Evolutionary conservation across 2,888 invertebrate species (phyloP), one percentile per base, ranked within the genome.

Genomic region (Erpobdella octoculata): DNA sequence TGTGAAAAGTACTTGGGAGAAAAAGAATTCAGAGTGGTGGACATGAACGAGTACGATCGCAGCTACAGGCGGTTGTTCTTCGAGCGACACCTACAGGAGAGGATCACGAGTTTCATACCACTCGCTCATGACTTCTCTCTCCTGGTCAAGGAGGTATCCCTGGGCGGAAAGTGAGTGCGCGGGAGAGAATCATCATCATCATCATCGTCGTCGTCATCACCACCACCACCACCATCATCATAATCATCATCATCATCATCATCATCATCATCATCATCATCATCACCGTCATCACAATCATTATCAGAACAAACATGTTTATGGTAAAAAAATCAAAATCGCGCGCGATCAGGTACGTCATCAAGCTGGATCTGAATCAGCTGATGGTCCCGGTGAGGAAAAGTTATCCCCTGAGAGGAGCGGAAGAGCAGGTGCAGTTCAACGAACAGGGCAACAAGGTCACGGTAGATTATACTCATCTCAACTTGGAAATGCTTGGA

Each of bases 41-140:
- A 68, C 8, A 33, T 68, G 68, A 18, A 25, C n/a, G 53, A 48
- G 3, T 53, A 31, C 31, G 68, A 25, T 12, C 35, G 36, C 33
- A 68, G 58, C 36, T 35, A 68, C 53, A 68, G 33, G 31, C 25
- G 68, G 35, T 9, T 68, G 31, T 68, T 68, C 21, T 68, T 68
- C 53, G 68, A 68, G 35, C 18, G 33, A 3, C 33, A 33, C 41
- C 31, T 68, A 21, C 12, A 21, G 28, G 21, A 53, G 12, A 12
- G 36, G 21, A 18, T 68, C 1, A 9, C 31, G 53, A 25, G 5
- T 31, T 68, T 68, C 31, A 25, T 68, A 15, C 68, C 68, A 28
- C 46, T 41, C 31, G 21, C 33, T 18, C 15, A 28, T 33, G 48
- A 48, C 21, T 35, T 21, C 18, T 12, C 28, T 3, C 18, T 33